phyloP scores from a whole-genome alignment of 2,797 vertebrate species.

The Semotilus atromaculatus region DNA sequence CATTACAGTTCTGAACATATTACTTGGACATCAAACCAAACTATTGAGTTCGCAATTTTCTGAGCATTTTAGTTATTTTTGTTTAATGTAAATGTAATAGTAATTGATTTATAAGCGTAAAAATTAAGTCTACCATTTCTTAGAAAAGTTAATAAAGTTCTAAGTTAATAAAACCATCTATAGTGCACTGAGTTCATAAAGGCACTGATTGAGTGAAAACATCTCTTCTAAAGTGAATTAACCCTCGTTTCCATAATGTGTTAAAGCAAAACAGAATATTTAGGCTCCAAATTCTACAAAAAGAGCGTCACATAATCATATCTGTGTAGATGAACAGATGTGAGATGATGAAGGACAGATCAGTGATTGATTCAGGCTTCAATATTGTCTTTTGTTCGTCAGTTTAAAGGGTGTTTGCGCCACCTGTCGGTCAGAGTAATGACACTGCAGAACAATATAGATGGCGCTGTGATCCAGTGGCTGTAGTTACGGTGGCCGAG shows the following conservation, averaged over 20 bases:
- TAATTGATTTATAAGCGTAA: not conserved
- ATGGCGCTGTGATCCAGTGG: not conserved
- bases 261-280: too few relatives aligned
- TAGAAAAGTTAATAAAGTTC: not conserved
- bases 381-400: too few relatives aligned
- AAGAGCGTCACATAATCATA: too few relatives aligned
- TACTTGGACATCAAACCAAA: not conserved
- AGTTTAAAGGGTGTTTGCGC: not conserved
- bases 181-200: not conserved
- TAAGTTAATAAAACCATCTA: not conserved
- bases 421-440: constrained; percentile 6
- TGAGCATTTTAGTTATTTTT: not conserved
- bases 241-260: too few relatives aligned
- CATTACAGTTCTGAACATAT: not conserved
- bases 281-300: too few relatives aligned
- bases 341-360: too few relatives aligned
- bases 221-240: not conserved
- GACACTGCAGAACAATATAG: too few relatives aligned
- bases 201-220: not conserved
- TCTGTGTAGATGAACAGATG: too few relatives aligned
- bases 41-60: not conserved
- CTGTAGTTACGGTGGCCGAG: too few relatives aligned
- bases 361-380: too few relatives aligned
- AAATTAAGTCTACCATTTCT: not conserved
- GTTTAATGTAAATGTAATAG: too few relatives aligned